phyloP scores from a whole-genome alignment of 2,113 vertebrate genomes.

The Salvelinus fontinalis region DNA sequence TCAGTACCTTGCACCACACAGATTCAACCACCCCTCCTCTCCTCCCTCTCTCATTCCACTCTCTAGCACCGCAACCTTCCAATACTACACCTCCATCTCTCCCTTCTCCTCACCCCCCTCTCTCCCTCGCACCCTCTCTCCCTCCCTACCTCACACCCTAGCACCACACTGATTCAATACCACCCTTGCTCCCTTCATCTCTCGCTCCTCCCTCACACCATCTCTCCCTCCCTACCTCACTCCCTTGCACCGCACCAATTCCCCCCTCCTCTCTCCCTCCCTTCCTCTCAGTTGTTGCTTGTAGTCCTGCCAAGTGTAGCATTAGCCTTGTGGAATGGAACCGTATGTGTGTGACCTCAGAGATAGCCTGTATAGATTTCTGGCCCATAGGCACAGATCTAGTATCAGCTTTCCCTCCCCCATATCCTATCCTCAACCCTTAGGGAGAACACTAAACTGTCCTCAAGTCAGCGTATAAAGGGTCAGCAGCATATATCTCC shows the following conservation, averaged over 20 bases:
- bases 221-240: neutral
- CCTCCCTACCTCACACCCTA: neutral
- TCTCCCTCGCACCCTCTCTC: too few species aligned
- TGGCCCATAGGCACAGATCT: neutral
- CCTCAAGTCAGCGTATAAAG: neutral
- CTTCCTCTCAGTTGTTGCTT: neutral
- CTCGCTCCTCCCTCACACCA: neutral
- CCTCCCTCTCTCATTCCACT: neutral
- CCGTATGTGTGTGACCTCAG: neutral
- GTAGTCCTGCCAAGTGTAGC: neutral
- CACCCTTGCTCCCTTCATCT: neutral
- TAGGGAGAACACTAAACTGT: neutral
- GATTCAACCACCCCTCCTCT: neutral
- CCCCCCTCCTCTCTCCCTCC: neutral
- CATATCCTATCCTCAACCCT: neutral
- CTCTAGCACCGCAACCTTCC: neutral
- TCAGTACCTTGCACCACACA: neutral
- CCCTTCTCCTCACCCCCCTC: neutral
- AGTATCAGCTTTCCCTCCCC: neutral
- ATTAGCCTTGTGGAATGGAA: neutral
- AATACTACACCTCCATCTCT: neutral
- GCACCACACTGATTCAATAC: neutral
- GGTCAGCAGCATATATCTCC: neutral
- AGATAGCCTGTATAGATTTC: neutral
- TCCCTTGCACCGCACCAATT: neutral